phyloP scores from a whole-genome alignment of 2,888 invertebrate species.

The Chaetogeoica ovagalla region DNA sequence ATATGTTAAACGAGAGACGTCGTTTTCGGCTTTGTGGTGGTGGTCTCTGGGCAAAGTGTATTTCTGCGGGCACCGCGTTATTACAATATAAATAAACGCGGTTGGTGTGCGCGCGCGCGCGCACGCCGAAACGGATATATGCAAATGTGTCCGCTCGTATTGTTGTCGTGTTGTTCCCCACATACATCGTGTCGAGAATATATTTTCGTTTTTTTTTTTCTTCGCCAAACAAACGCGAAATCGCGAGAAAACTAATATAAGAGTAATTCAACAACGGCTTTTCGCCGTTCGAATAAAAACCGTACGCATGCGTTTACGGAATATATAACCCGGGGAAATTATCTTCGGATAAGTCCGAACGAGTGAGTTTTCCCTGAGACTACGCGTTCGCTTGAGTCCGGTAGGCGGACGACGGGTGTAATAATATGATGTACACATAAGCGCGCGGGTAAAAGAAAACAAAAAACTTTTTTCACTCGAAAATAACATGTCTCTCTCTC shows the following conservation, averaged over 20 bases:
- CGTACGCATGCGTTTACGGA: neutral
- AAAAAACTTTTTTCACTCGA: too few species aligned
- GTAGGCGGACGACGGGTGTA: neutral
- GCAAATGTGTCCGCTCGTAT: constrained; percentile 9
- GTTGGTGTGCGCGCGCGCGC: too few species aligned
- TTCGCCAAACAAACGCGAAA: neutral
- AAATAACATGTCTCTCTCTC: too few species aligned
- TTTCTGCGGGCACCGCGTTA: too few species aligned
- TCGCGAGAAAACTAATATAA: neutral
- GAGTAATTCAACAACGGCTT: neutral
- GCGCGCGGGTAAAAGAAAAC: too few species aligned
- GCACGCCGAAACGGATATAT: constrained; percentile 15
- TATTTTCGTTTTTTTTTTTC: neutral
- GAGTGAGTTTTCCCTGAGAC: neutral
- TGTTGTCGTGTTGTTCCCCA: neutral
- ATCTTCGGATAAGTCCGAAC: neutral
- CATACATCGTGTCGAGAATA: neutral
- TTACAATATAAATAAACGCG: neutral
- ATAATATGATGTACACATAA: neutral
- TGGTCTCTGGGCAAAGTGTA: neutral
- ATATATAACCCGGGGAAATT: neutral
- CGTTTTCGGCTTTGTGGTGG: neutral
- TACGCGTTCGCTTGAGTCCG: too few species aligned
- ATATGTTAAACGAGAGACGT: constrained; percentile 33
- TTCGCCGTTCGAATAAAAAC: neutral